Base-by-base conservation (phyloP, 2,113 vertebrate species). In the Orcinus orca region DNA sequence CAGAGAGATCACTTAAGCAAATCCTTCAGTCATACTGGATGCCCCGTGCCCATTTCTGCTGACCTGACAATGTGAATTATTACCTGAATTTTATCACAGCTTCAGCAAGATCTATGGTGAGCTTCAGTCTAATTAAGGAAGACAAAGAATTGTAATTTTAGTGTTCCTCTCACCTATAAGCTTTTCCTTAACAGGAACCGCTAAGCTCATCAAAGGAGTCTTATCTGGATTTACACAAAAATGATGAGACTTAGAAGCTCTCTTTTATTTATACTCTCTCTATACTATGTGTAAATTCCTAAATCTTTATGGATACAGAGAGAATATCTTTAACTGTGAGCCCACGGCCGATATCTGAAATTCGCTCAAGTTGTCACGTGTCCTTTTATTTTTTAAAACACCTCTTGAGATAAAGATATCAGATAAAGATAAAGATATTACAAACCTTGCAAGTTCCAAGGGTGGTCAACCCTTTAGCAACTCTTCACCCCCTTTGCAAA, bases 41-140 rank as follows among this genome's bases (percentile, higher is more conserved):
- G 55, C 88, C 92, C 70, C 0, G 0, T 80, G 62, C 81, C 84
- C 38, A 29, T 96, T 86, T 97, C 97, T 97, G 96, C 95, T 97
- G 97, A 96, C 90, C 96, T 93, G 97, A 93, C 97, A 95, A 79
- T 84, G 84, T 96, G 96, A 98, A 97, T 98, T 96, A 97, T 90
- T 92, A 70, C 89, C 70, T 77, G 88, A 81, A 74, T 96, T 96
- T 95, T 95, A 96, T 96, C 85, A 94, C 47, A 82, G 93, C 91
- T 97, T 93, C 88, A 96, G 71, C 90, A 90, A 95, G 84, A 96
- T 91, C 97, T 97, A 63, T 96, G 88, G 88, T 92, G 67, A 98
- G 96, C 80, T 95, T 94, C 50, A 65, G 68, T 93, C 96, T 97
- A 98, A 98, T 97, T 98, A 98, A 97, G 94, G 81, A 95, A 97